A percentile compares a stretch with the other conserved stretches of the same genome.
Conservation (phyloP, 2,888 invertebrate genomes). For the Euplagia quadripunctaria region DNA sequence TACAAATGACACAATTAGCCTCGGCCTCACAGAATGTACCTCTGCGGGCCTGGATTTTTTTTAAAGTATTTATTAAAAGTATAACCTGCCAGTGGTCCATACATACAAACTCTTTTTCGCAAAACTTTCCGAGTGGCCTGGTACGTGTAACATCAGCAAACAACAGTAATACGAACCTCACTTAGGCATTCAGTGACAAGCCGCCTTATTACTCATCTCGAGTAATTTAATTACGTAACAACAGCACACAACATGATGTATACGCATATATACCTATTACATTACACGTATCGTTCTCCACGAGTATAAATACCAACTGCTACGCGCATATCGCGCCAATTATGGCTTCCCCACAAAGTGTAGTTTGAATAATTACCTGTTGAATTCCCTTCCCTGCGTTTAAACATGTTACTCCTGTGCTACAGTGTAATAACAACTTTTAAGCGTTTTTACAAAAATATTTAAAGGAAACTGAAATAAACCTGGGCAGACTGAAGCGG, state of each 20-base stretch:
- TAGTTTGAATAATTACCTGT: slow-evolving; percentile 36
- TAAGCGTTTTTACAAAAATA: too few relatives aligned
- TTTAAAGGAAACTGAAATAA: too few relatives aligned
- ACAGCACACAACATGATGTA: not conserved
- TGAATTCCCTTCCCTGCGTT: not conserved
- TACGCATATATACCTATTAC: not conserved
- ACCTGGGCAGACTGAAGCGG: too few relatives aligned
- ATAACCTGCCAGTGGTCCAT: too few relatives aligned
- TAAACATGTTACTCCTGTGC: not conserved
- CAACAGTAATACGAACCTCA: slow-evolving; percentile 1
- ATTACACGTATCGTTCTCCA: not conserved
- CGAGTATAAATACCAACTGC: slow-evolving; percentile 1
- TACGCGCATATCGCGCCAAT: not conserved
- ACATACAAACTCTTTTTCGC: too few relatives aligned
- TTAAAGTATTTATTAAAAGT: too few relatives aligned
- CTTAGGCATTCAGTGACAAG: not conserved
- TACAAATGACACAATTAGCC: too few relatives aligned
- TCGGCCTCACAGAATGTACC: too few relatives aligned
- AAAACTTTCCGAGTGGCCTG: too few relatives aligned
- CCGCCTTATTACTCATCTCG: slow-evolving; percentile 7
- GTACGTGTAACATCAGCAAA: not conserved
- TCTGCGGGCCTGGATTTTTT: too few relatives aligned
- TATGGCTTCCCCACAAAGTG: slow-evolving; percentile 1
- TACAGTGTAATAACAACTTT: too few relatives aligned
- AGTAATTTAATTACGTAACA: slow-evolving; percentile 6